Evolutionary conservation across 2,113 vertebrate genomes (phyloP).

Genomic region (Indri indri): DNA sequence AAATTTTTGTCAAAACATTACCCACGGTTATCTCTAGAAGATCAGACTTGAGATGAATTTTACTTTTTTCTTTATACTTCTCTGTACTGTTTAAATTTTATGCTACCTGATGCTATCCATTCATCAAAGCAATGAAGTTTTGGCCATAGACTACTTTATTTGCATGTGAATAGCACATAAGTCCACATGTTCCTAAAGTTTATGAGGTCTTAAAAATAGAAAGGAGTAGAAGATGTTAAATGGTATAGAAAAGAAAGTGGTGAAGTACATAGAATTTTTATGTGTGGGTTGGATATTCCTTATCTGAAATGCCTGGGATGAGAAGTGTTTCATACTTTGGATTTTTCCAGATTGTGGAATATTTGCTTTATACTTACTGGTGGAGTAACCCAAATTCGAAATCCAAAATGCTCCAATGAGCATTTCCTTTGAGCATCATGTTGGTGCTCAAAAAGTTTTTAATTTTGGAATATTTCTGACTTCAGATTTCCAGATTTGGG

Average conservation of each 20-base stretch:
- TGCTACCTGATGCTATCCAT: not conserved
- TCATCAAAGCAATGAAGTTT: conserved; percentile 10
- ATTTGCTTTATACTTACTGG: not conserved
- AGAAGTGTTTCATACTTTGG: not conserved
- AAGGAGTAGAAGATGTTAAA: not conserved
- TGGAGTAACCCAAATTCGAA: not conserved
- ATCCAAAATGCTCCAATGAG: not conserved
- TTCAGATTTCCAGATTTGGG: not conserved
- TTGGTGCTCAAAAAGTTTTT: not conserved
- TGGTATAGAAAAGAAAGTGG: not conserved
- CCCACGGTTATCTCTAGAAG: not conserved
- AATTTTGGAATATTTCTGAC: not conserved
- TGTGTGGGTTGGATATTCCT: not conserved
- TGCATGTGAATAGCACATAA: not conserved
- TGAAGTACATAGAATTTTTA: not conserved
- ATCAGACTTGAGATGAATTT: not conserved
- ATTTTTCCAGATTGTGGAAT: not conserved
- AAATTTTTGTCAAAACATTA: conserved; percentile 8
- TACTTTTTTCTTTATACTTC: not conserved
- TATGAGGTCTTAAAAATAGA: not conserved
- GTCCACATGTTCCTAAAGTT: not conserved
- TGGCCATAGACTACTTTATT: not conserved
- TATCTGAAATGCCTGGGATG: not conserved
- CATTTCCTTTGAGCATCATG: not conserved
- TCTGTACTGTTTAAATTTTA: not conserved